These are phyloP conservation scores for Laothoe populi DNA, from an alignment of 2,888 invertebrate genomes.

Conservation along the genomic window DNA sequence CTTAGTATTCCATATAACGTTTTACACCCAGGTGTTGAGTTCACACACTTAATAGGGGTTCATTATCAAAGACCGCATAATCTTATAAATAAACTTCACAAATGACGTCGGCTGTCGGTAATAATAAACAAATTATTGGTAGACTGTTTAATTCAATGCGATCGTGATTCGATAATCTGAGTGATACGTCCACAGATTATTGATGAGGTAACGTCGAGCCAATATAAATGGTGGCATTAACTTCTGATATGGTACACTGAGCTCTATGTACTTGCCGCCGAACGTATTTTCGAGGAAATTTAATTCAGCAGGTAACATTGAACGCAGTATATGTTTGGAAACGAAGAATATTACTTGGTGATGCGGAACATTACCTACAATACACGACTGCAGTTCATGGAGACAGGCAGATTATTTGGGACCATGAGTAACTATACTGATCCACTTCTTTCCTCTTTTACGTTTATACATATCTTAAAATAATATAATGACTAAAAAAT, in stretches of 20 bases:
- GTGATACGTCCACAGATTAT: constrained; percentile 10
- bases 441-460: too few relatives aligned
- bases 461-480: too few relatives aligned
- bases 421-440: too few relatives aligned
- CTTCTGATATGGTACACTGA: background rate
- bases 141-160: constrained; percentile 19
- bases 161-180: constrained; percentile 11
- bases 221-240: constrained; percentile 18
- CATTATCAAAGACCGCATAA: too few relatives aligned
- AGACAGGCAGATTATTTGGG: too few relatives aligned
- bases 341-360: too few relatives aligned
- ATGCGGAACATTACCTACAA: background rate
- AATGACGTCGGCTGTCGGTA: constrained; percentile 4
- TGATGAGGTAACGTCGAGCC: constrained; percentile 9
- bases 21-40: too few relatives aligned
- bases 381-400: too few relatives aligned
- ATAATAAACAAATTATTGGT: constrained; percentile 21
- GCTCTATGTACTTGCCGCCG: background rate
- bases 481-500: too few relatives aligned
- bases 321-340: background rate
- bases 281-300: background rate
- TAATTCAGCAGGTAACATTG: background rate
- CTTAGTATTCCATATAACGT: too few relatives aligned
- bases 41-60: too few relatives aligned
- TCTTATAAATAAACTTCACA: too few relatives aligned